Base-by-base conservation (phyloP, 2,113 vertebrate genomes). In the Puffinus mauretanicus region DNA sequence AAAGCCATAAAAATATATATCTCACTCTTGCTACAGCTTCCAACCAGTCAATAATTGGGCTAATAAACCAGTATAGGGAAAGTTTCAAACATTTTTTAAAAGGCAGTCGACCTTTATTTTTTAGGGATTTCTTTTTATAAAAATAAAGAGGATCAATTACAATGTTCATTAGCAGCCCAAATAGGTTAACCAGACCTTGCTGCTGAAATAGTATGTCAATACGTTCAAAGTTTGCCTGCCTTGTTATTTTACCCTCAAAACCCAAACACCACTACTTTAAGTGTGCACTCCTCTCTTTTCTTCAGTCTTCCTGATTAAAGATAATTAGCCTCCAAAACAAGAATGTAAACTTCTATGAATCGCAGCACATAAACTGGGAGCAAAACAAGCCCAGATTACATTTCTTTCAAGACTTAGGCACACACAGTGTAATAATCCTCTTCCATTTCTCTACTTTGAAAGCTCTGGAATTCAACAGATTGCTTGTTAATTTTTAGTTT, bases 1-100 rank as follows among this genome's bases (percentile, higher is more conserved):
- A 88, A 88, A 96, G 38, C 26, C 94, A 92, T 93, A 96, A 94
- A 97, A 97, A 97, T 94, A 96, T 94, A 92, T 94, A 42, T 95
- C 42, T 84, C 29, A 76, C 34, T 94, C 83, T 92, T 93, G 38
- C 70, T 91, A 79, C 57, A 14, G 5, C 77, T 94, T 95, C 60
- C 93, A 91, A 72, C 64, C 83, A 93, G 71, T 91, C 84, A 90
- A 47, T 78, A 96, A 89, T 6, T 61, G 66, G 77, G 61, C 52
- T 93, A 49, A 69, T 65, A 92, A 72, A 61, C 26, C 71, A 85
- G 54, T 38, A 73, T 5, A 83, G 49, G 73, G 61, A 82, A 94
- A 86, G 32, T 47, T 82, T 66, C 7, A 60, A 91, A 78, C 19
- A 38, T 55, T 91, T 91, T 90, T 85, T 36, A 73, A 24, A 86